phyloP scores from a whole-genome alignment of 2,888 invertebrate species.

The Macropis europaea region DNA sequence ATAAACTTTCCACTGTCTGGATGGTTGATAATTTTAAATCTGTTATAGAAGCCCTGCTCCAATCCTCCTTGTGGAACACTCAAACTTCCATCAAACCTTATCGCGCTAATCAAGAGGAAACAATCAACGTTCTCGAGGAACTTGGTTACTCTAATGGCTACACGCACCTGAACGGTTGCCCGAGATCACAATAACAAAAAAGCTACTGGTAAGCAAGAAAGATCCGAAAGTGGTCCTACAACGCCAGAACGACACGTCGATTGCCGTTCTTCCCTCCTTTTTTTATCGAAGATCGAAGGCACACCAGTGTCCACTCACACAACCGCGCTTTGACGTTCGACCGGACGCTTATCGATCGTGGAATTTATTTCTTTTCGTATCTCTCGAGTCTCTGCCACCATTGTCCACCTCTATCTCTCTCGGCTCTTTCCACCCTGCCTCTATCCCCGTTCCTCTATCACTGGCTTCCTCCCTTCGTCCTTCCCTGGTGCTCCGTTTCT shows the following conservation, averaged over 20 bases:
- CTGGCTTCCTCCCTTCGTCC: conserved; percentile 3
- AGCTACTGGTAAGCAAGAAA: conserved; percentile 29
- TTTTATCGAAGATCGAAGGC: conserved; percentile 64
- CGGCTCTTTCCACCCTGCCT: not conserved
- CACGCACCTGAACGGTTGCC: conserved; percentile 1
- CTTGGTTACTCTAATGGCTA: conserved; percentile 28
- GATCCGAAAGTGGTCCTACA: conserved; percentile 7
- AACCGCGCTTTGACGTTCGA: conserved; percentile 60
- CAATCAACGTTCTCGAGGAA: conserved; percentile 22
- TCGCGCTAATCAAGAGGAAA: conserved; percentile 44
- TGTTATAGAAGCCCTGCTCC: not conserved
- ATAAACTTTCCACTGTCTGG: no score
- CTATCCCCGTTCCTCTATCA: not conserved
- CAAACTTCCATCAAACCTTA: conserved; percentile 23
- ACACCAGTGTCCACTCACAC: conserved; percentile 47
- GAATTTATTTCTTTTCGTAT: conserved; percentile 72
- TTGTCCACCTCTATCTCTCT: conserved; percentile 46
- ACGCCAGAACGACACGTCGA: conserved; percentile 33
- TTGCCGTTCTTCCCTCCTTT: conserved; percentile 27
- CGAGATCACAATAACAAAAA: not conserved
- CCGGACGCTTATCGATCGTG: conserved; percentile 70
- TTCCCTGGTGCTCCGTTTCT: conserved; percentile 15
- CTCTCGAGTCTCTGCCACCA: conserved; percentile 48
- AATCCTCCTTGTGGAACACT: not conserved
- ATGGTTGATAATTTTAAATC: no score